phyloP scores from a whole-genome alignment of 92 coral and sea anemone genomes.

The Actinernus sp. region DNA sequence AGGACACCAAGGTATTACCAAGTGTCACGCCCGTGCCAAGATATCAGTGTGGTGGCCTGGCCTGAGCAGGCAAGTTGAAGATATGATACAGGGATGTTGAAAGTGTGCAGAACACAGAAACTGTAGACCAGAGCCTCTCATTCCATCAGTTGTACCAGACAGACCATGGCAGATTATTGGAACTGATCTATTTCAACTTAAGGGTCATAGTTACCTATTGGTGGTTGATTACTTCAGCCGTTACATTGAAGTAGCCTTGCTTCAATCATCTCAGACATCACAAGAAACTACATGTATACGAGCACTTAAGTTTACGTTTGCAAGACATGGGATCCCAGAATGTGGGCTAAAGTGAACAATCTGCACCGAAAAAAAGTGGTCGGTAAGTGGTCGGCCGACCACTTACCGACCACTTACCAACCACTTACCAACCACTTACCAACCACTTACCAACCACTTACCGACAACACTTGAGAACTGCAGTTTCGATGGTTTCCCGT shows the following conservation, averaged over 20 bases:
- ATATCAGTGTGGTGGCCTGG: conserved; percentile 86
- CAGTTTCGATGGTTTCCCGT: too few species aligned
- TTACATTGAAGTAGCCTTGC: conserved; percentile 34
- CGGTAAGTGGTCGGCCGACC: too few species aligned
- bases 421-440: too few species aligned
- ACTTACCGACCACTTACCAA: too few species aligned
- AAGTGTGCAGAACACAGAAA: conserved; percentile 47
- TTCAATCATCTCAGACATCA: conserved; percentile 7
- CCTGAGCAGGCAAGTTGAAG: conserved; percentile 43
- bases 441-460: too few species aligned
- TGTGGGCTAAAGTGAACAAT: too few species aligned
- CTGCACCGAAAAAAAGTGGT: too few species aligned
- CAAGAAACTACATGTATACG: too few species aligned
- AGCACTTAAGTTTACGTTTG: too few species aligned
- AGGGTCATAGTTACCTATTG: conserved; percentile 43
- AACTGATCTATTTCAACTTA: conserved; percentile 51
- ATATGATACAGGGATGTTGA: conserved; percentile 20
- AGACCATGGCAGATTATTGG: conserved; percentile 66
- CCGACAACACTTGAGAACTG: too few species aligned
- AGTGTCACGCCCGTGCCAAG: conserved; percentile 71
- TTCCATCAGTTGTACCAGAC: conserved; percentile 55
- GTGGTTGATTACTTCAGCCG: conserved; percentile 55
- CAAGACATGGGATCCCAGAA: too few species aligned
- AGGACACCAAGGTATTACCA: conserved; percentile 83
- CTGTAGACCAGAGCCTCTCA: conserved; percentile 45